These are phyloP conservation scores for Ochropleura plecta DNA, from an alignment of 2,888 invertebrate species.

Conservation along the genomic window DNA sequence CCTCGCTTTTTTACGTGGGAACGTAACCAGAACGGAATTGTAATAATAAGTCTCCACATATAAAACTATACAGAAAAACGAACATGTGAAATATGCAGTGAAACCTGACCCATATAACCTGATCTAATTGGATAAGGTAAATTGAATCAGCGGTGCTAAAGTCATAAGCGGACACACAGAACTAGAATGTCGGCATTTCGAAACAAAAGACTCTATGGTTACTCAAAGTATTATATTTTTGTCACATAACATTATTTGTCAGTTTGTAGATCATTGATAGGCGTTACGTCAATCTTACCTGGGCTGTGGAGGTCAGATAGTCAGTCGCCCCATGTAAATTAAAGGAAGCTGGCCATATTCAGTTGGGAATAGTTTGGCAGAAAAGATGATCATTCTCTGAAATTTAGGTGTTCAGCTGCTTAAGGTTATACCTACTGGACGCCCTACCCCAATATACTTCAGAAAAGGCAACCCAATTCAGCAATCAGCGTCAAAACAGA, in stretches of 20 bases:
- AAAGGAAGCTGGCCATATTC: too few relatives aligned
- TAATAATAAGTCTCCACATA: conserved; percentile 4
- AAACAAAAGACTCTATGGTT: not conserved
- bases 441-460: too few relatives aligned
- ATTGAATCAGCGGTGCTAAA: conserved; percentile 39
- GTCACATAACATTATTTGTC: not conserved
- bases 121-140: conserved; percentile 45
- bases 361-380: too few relatives aligned
- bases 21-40: not conserved
- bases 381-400: too few relatives aligned
- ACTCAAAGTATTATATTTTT: not conserved
- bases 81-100: conserved; percentile 21
- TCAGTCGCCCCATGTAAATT: too few relatives aligned
- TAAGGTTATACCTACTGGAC: too few relatives aligned
- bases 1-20: not conserved
- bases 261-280: not conserved
- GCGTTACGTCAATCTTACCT: too few relatives aligned
- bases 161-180: not conserved
- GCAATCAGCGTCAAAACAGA: not conserved
- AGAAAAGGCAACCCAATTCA: not conserved
- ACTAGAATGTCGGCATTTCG: conserved; percentile 4
- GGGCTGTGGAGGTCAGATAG: too few relatives aligned
- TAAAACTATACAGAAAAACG: not conserved
- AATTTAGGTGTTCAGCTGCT: too few relatives aligned
- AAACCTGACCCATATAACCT: conserved; percentile 35